Evolutionary conservation across 2,888 invertebrate species (phyloP), one percentile per base, ranked within the genome.

Genomic region (Brachynemurus nebulosus): DNA sequence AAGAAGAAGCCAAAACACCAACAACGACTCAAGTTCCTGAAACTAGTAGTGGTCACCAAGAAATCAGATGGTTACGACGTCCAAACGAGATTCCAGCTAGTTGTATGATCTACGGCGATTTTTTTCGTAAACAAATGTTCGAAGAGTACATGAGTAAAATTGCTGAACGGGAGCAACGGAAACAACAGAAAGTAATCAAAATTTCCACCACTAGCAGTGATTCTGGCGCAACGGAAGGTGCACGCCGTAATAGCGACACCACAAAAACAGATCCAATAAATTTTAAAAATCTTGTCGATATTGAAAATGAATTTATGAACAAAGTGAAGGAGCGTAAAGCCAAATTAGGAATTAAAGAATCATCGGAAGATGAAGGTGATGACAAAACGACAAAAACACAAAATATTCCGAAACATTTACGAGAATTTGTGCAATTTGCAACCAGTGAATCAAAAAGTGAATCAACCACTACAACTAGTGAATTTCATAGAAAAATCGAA

Each of bases 111-210:
- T 73, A 77, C 7, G 78, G 78, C 39, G 81, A 86, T 60, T 68
- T 75, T 34, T 76, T 83, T 53, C 74, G 86, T 6, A 79, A 81
- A 51, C 77, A 79, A 63, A 88, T 89, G 86, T 88, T 84, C 63
- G 74, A 82, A 53, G 88, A 88, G 61, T 88, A 86, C 65, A 74
- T 86, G 58, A 70, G 71, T 56, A 81, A 86, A 64, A 79, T 88
- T 55, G 76, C 80, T 4, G 81, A 83, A 59, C 71, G 86, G 9
- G 78, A 83, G 54, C 80, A 86, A 56, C 70, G 89, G 36, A 81
- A 81, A 53, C 75, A 82, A 48, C 78, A 83, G 43, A 86, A 84
- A 65, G 74, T 86, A 17, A 80, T 89, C 12, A 86, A 85, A 69
- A 76, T 88, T 47, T 80, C 83, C 0, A 74, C 77, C 54, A 42